Percentiles rank a stretch among this genome's conserved stretches.
phyloP scores from a whole-genome alignment of 2,888 invertebrate genomes.

The Conus canariensis region DNA sequence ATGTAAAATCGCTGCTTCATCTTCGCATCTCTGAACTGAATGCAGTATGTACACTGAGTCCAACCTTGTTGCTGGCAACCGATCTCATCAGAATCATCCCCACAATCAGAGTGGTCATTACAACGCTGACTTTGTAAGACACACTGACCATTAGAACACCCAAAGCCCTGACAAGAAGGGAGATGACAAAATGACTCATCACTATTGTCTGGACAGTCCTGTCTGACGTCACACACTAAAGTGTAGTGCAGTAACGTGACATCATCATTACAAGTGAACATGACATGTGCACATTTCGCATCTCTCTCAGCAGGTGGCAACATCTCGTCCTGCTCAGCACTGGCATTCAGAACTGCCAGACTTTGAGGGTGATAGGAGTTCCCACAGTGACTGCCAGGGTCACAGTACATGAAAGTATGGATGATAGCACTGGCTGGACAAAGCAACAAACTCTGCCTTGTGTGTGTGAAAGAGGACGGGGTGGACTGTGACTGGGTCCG shows the following conservation, averaged over 20 bases:
- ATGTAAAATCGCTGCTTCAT: neutral
- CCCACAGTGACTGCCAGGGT: neutral
- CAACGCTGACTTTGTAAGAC: neutral
- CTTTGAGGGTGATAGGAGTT: neutral
- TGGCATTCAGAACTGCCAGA: neutral
- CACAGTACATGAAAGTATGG: neutral
- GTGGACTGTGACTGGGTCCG: neutral
- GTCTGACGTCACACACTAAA: constrained; percentile 1
- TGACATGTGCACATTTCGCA: neutral
- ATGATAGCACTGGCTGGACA: neutral
- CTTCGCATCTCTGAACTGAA: neutral
- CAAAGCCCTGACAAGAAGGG: neutral
- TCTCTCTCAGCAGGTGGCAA: no score
- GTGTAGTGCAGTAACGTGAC: neutral
- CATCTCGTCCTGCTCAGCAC: neutral
- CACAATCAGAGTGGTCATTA: neutral
- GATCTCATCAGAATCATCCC: constrained; percentile 16
- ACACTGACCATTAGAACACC: constrained; percentile 15
- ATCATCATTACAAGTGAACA: constrained; percentile 4
- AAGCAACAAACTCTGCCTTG: neutral
- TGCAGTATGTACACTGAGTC: neutral
- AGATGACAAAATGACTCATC: constrained; percentile 23
- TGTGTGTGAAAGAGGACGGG: neutral
- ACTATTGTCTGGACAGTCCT: constrained; percentile 11
- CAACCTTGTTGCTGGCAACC: neutral